Percentiles rank a stretch among this genome's conserved stretches.
These are phyloP conservation scores for Elgaria multicarinata DNA, from an alignment of 2,113 vertebrate genomes.

Conservation along the genomic window DNA sequence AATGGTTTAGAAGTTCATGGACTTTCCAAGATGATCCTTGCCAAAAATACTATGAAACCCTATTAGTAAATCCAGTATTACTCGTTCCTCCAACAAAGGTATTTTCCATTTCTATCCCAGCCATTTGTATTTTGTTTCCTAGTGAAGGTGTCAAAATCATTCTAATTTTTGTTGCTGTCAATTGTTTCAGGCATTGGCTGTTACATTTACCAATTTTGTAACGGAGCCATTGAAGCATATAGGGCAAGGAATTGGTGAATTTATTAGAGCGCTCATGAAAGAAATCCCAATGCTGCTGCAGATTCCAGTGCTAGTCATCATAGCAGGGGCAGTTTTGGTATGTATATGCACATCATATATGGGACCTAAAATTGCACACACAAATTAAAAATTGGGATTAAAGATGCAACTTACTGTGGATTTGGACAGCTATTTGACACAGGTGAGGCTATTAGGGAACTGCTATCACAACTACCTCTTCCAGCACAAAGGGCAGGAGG, in stretches of 20 bases:
- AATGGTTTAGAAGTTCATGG: constrained; percentile 84
- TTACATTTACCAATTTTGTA: constrained; percentile 90
- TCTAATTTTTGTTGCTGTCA: neutral
- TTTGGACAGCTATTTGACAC: neutral
- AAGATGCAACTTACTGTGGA: neutral
- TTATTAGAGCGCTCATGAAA: constrained; percentile 89
- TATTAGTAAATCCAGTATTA: constrained; percentile 89
- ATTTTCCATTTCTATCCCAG: neutral
- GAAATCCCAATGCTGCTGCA: constrained; percentile 89
- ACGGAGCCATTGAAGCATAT: constrained; percentile 93
- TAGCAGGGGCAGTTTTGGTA: constrained; percentile 81
- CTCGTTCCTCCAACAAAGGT: constrained; percentile 94
- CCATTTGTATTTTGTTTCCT: accelerated
- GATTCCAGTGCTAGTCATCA: constrained; percentile 83
- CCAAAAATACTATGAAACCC: constrained; percentile 87
- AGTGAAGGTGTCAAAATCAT: accelerated
- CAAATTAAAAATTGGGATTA: neutral
- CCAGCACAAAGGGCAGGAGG: neutral
- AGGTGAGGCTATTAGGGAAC: neutral
- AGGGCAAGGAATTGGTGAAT: constrained; percentile 90
- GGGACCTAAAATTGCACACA: no score
- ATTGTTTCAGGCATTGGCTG: constrained; percentile 80
- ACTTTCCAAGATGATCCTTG: constrained; percentile 91
- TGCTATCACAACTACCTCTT: neutral
- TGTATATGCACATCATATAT: neutral